phyloP scores from a whole-genome alignment of 2,888 invertebrate species.

The Pseudolycoriella hygida region DNA sequence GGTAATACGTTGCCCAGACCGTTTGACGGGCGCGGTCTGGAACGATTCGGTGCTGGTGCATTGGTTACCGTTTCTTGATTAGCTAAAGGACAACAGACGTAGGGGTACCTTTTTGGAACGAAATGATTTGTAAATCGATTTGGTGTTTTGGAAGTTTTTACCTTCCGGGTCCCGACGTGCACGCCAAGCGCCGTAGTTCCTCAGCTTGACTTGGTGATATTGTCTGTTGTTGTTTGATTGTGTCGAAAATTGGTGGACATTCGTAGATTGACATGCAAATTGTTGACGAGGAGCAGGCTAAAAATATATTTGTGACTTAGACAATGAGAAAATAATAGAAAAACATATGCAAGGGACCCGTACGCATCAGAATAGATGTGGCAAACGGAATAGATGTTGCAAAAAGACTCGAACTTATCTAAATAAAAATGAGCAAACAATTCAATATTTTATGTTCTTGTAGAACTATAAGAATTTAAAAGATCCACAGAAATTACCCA shows the following conservation, averaged over 20 bases:
- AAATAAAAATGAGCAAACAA: too few species aligned
- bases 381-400: too few species aligned
- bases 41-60: neutral
- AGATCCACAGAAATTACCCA: too few species aligned
- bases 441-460: too few species aligned
- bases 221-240: neutral
- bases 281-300: neutral
- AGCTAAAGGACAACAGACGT: neutral
- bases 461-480: too few species aligned
- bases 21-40: neutral
- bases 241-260: slow-evolving; percentile 17
- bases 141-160: too few species aligned
- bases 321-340: too few species aligned
- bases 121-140: too few species aligned
- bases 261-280: slow-evolving; percentile 22
- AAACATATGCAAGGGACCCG: too few species aligned
- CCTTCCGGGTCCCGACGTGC: neutral
- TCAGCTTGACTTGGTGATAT: neutral
- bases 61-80: neutral
- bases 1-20: slow-evolving; percentile 19
- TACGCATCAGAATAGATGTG: too few species aligned
- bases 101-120: neutral
- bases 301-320: too few species aligned
- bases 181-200: slow-evolving; percentile 1
- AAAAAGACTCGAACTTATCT: too few species aligned